A percentile compares a stretch with the other conserved stretches of the same genome.
Evolutionary conservation across 2,797 vertebrate species (phyloP).

Genomic region (Mormyrops boulengeri): DNA sequence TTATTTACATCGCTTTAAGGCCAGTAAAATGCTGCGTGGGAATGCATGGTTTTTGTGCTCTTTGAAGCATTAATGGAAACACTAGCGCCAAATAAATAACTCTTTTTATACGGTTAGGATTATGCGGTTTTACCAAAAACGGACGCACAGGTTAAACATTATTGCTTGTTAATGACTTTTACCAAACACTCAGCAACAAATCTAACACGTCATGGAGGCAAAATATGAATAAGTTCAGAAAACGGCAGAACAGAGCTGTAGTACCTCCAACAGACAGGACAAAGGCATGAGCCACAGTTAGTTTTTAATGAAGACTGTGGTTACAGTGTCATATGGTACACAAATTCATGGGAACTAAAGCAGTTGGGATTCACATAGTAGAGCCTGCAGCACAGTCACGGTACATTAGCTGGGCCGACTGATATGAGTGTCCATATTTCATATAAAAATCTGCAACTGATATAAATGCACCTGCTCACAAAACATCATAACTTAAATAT

Average conservation of each 20-base stretch:
- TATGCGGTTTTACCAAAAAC: neutral
- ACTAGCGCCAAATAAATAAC: neutral
- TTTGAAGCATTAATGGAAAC: neutral
- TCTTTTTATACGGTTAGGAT: neutral
- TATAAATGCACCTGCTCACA: conserved; percentile 49
- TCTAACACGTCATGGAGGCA: neutral
- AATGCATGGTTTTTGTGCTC: neutral
- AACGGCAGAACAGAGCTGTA: neutral
- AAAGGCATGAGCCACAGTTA: neutral
- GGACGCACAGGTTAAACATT: neutral
- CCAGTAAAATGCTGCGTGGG: neutral
- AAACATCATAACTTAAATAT: conserved; percentile 43
- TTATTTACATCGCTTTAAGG: neutral
- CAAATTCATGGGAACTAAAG: conserved; percentile 14
- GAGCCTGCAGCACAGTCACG: conserved; percentile 17
- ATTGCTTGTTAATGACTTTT: neutral
- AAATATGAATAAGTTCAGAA: neutral
- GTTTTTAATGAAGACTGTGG: conserved; percentile 23
- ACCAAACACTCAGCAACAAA: neutral
- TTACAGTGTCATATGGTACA: conserved; percentile 25
- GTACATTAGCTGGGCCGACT: neutral
- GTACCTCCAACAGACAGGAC: neutral
- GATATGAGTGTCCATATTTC: conserved; percentile 15
- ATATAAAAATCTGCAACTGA: conserved; percentile 29
- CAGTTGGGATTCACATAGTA: conserved; percentile 1